A percentile compares a stretch with the other conserved stretches of the same genome.
phyloP scores from a whole-genome alignment of 2,888 invertebrate species.

The Troides helena region DNA sequence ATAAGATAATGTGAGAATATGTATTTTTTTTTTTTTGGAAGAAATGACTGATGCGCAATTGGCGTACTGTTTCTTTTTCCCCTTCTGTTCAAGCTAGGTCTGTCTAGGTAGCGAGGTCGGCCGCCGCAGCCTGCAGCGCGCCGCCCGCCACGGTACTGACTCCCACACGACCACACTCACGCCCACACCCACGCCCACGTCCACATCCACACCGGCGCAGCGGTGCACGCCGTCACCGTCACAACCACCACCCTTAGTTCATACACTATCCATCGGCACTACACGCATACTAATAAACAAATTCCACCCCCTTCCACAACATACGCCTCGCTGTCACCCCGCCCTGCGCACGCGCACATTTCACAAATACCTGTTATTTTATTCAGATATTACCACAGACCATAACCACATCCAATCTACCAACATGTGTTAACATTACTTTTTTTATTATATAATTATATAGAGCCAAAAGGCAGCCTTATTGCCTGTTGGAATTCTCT shows the following conservation, averaged over 20 bases:
- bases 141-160: conserved; percentile 74
- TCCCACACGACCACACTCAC: conserved; percentile 41
- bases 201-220: background rate
- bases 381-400: too few relatives aligned
- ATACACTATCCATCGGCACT: too few relatives aligned
- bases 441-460: too few relatives aligned
- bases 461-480: too few relatives aligned
- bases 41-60: conserved; percentile 78
- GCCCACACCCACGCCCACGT: conserved; percentile 4
- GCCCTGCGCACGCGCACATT: too few relatives aligned
- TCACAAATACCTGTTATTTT: too few relatives aligned
- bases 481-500: too few relatives aligned
- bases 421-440: too few relatives aligned
- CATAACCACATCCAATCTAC: too few relatives aligned
- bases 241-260: background rate
- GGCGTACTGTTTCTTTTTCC: conserved; percentile 76
- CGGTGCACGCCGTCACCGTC: background rate
- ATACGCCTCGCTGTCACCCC: too few relatives aligned
- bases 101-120: conserved; percentile 76
- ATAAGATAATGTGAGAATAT: conserved; percentile 33
- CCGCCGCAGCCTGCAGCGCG: conserved; percentile 63
- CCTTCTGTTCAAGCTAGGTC: conserved; percentile 81
- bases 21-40: conserved; percentile 50
- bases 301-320: too few relatives aligned
- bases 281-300: too few relatives aligned